Base-by-base conservation (phyloP, 2,113 vertebrate species). In the Mustela lutreola region DNA sequence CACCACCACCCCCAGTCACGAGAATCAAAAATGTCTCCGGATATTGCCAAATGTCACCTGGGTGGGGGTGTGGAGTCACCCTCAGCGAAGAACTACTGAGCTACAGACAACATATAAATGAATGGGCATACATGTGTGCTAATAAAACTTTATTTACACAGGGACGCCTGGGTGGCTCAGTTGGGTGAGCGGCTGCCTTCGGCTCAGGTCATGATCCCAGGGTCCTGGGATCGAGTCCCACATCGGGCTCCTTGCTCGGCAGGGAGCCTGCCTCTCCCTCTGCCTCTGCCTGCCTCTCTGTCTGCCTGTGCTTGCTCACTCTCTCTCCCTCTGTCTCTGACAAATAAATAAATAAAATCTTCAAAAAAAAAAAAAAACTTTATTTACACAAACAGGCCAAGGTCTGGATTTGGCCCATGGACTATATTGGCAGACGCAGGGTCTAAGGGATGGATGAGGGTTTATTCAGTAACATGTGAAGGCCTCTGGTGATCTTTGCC, bases 131-230 rank as follows among this genome's bases (percentile, higher is more conserved):
- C 16, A 7, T 81, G 21, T 89, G n/a, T 92, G 89, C 91, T 67
- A 89, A 36, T 85, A 78, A 97, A 89, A 62, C 73, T 83, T 70
- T n/a, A 96, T 63, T 88, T 84, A 75, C 15, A 83, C 36, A 81
- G 42, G 42, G 42, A 42, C 42, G 42, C 42, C 42, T 42, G 42
- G 42, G 42, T 42, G 42, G 42, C 42, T 42, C 42, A 42, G 42
- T 42, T 42, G 42, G 42, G 4, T 42, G 42, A 42, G 42, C 5
- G 42, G 42, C 42, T 42, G 42, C 42, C 42, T 42, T 42, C 42
- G 42, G 42, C 42, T 42, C 42, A 42, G 42, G 42, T 42, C 42
- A 42, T 42, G 42, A 42, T 42, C 4, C 42, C 42, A 42, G 42
- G 42, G 42, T 42, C 42, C 42, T 42, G 42, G 42, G 42, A 42